These are phyloP conservation scores for Drosophila busckii DNA, from an alignment of 1,140 invertebrate genomes.

Conservation along the genomic window DNA sequence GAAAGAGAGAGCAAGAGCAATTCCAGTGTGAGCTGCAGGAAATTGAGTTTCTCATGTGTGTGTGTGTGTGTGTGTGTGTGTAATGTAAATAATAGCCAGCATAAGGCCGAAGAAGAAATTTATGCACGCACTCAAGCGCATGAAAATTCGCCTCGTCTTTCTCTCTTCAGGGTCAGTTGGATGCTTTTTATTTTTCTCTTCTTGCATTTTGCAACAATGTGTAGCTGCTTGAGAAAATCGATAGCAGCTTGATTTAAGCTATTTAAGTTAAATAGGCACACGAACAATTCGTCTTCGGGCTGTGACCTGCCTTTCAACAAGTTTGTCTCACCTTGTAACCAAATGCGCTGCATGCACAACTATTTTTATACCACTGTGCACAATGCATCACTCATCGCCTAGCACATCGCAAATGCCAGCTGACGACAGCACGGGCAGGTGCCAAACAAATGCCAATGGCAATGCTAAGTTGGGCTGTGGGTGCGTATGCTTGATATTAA, in stretches of 20 bases:
- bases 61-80: constrained; percentile 20
- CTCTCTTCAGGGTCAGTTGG: constrained; percentile 53
- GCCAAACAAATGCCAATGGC: constrained; percentile 34
- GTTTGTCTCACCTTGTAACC: constrained; percentile 37
- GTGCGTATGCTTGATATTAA: constrained; percentile 6
- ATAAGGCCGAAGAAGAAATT: constrained; percentile 33
- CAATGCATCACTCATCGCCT: constrained; percentile 6
- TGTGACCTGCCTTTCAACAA: constrained; percentile 62
- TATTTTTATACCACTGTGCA: constrained; percentile 23
- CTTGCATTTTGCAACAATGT: constrained; percentile 12
- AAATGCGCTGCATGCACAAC: constrained; percentile 8
- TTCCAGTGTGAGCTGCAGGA: constrained; percentile 50
- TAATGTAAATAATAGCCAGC: constrained; percentile 41
- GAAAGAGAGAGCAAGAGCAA: not conserved
- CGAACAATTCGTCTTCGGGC: constrained; percentile 17
- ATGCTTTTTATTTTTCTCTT: constrained; percentile 4
- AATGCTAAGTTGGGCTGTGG: not conserved
- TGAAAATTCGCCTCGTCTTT: constrained; percentile 34
- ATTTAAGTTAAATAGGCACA: constrained; percentile 48
- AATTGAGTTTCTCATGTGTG: constrained; percentile 64
- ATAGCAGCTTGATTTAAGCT: constrained; percentile 50
- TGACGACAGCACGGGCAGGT: constrained; percentile 42
- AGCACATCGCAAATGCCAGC: no score
- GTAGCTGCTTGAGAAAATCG: constrained; percentile 47
- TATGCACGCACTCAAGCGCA: constrained; percentile 53